Evolutionary conservation across 2,888 invertebrate species (phyloP), one percentile per base, ranked within the genome.

Genomic region (Dorcus hopei): DNA sequence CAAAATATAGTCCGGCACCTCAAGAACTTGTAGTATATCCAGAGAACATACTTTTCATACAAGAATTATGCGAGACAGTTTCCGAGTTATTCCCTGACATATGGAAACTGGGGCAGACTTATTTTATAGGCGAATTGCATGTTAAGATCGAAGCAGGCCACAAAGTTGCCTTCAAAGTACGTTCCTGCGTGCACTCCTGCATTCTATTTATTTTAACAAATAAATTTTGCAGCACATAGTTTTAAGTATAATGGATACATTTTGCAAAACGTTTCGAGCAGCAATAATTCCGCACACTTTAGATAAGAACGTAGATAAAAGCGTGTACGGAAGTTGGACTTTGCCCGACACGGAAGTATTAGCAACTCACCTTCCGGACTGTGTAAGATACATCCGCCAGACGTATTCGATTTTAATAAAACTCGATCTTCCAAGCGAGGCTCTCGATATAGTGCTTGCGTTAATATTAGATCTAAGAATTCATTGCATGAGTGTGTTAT

Each of bases 71-170:
- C 61, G 87, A 88, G 55, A 83, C 90, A 60, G 84, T 94, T 42
- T 84, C 87, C 1, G 86, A 87, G 57, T 86, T 89, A 63, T 85
- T 97, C 73, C 93, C 94, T 38, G 94, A 97, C 77, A 84, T 99
- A 69, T 98, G 97, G 97, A 92, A 95, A 74, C 85, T 99, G 1
- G 97, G 97, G 0, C 89, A 95, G 72, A 88, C 94, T 41, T 98
- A 98, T 82, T 96, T 97, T 77, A 90, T 90, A 3, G 93, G 93
- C 6, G 92, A 95, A 73, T 79, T 96, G 55, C 87, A 89, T 68
- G 87, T 90, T 0, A 87, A 89, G 63, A 83, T 87, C 9, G 88
- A 88, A 73, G 77, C 83, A 2, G 85, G 87, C n/a, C 84, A 90
- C 53, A 91, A 91, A 59, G 81, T 83, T 0, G 86, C 87, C 49